Base-by-base conservation (phyloP, 2,888 invertebrate species). In the Hemithea aestivaria region DNA sequence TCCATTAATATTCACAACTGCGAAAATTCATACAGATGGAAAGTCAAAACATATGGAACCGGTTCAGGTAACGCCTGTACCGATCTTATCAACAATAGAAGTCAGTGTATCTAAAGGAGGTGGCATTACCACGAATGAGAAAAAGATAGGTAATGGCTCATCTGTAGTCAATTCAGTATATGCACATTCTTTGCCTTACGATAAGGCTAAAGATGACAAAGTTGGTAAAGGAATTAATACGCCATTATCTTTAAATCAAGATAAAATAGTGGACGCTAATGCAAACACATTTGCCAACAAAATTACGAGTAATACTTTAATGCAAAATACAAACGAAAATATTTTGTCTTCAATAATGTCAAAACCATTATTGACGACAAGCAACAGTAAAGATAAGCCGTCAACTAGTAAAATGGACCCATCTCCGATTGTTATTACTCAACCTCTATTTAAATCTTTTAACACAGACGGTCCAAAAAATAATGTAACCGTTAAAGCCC, bases 1-100 rank as follows among this genome's bases (percentile, higher is more conserved):
- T 50, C 74, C 84, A 11, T 55, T 84, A 44, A 85, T 87, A 51
- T 85, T 87, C 51, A 87, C 85, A 10, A 85, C 83, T n/a, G 87
- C 87, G 5, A 87, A 84, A 72, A 87, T 85, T 52, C 83, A 84
- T 34, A 62, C 72, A 1, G 77, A 82, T 45, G 68, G 63, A 25
- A 77, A 77, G 65, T 61, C 62, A 11, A 78, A 72, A 48, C 56
- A 70, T 9, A 78, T 79, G 72, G 80, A 83, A 58, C 78, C 81
- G 22, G 58, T 82, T 32, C 80, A 82, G 53, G 64, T 79, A 22
- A 81, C 77, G 20, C 66, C 80, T 16, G 73, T 70, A 16, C 84
- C 85, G 28, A 83, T 85, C 55, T 52, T 75, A 47, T 84, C 84
- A 20, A 81, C 82, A 2, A 62, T 70, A 32, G 84, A 84, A 67